A percentile compares a stretch with the other conserved stretches of the same genome.
These are phyloP conservation scores for Zaprionus obscuricornis DNA, from an alignment of 2,888 invertebrate species.

Conservation along the genomic window DNA sequence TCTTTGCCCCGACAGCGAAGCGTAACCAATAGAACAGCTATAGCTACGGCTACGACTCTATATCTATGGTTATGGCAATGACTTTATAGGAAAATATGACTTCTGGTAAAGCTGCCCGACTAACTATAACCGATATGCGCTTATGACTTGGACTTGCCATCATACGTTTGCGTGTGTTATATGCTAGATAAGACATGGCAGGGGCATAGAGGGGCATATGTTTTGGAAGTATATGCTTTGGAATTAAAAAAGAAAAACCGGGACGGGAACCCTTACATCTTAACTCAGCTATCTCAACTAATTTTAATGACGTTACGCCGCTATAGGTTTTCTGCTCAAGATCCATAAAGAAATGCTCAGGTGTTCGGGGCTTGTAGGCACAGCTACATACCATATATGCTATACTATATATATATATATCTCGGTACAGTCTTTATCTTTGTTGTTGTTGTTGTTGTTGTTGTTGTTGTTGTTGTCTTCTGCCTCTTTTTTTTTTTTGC, in stretches of 20 bases:
- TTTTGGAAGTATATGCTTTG: slow-evolving; percentile 27
- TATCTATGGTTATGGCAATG: too few relatives aligned
- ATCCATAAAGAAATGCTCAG: slow-evolving; percentile 78
- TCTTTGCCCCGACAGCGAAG: slow-evolving; percentile 61
- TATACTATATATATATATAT: too few relatives aligned
- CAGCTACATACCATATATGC: too few relatives aligned
- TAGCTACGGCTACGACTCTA: too few relatives aligned
- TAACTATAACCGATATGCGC: slow-evolving; percentile 60
- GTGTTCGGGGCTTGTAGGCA: slow-evolving; percentile 48
- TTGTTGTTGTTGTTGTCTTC: slow-evolving; percentile 18
- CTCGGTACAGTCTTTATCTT: slow-evolving; percentile 50
- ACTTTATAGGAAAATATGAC: slow-evolving; percentile 19
- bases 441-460: slow-evolving; percentile 9
- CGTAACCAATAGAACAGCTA: slow-evolving; percentile 67
- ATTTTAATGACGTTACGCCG: slow-evolving; percentile 80
- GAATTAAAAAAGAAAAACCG: too few relatives aligned
- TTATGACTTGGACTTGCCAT: slow-evolving; percentile 44
- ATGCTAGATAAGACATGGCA: too few relatives aligned
- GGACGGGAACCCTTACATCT: slow-evolving; percentile 47
- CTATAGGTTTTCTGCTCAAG: slow-evolving; percentile 76
- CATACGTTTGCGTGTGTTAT: slow-evolving; percentile 56
- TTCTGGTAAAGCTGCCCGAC: slow-evolving; percentile 36
- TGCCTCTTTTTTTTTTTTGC: slow-evolving; percentile 14
- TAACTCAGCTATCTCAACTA: slow-evolving; percentile 60
- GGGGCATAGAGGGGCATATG: slow-evolving; percentile 15